Base-by-base conservation (phyloP, 2,888 invertebrate genomes). In the Augochlorella aurata region DNA sequence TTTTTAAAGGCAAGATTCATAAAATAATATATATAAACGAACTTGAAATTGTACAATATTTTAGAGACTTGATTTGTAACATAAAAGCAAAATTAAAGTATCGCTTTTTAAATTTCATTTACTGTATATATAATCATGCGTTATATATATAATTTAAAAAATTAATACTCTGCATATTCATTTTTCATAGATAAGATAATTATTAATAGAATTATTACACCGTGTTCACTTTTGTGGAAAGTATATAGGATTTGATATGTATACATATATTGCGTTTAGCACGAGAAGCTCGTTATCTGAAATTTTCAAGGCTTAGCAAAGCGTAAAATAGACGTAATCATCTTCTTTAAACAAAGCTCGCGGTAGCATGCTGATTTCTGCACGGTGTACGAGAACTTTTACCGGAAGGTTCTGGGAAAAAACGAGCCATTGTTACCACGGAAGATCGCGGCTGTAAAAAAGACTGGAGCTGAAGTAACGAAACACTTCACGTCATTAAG, bases 401-500 rank as follows among this genome's bases (percentile, higher is more conserved):
- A 83, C 87, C 89, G 90, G 89, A 90, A 91, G 88, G 78, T 85
- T 88, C 84, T 90, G 87, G 87, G 91, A 90, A 90, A 89, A 88
- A 85, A 73, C 74, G 77, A 86, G 77, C 81, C 71, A 91, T 91
- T 91, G 90, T 91, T 82, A 73, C 14, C 50, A 49, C 63, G 74
- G 70, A 63, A 79, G 77, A 82, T 70, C 63, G 74, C 63, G 38
- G 72, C 75, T 72, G 73, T 81, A 81, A 65, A 88, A 74, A 67
- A 82, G n/a, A 38, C 58, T 45, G 3, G 21, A 79, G 47, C 29
- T 87, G 87, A 83, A 87, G 85, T 89, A 81, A 90, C 82, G 86
- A 89, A 89, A 84, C 89, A 87, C 71, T 85, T 78, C 85, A 72
- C 47, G 79, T 92, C 91, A 92, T 93, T 92, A 90, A 89, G 89